phyloP scores from a whole-genome alignment of 2,797 vertebrate genomes.

The Pantherophis alleghaniensis region DNA sequence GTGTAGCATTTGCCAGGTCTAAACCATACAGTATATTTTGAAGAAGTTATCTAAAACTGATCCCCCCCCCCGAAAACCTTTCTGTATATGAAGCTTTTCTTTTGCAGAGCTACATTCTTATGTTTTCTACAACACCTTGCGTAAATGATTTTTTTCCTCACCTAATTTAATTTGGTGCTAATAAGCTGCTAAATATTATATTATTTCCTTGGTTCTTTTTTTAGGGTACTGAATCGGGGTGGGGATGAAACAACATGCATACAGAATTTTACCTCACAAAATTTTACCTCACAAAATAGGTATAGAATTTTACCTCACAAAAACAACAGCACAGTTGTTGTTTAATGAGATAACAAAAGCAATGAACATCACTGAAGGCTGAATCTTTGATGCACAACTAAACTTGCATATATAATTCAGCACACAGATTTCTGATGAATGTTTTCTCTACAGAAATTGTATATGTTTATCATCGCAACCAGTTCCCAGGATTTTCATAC shows the following conservation, averaged over 20 bases:
- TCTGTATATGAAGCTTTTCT: not conserved
- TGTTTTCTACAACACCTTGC: conserved; percentile 6
- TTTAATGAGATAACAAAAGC: not conserved
- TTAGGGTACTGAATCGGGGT: conserved; percentile 6
- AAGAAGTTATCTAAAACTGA: not conserved
- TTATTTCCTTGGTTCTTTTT: conserved; percentile 28
- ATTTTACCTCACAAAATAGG: conserved; percentile 13
- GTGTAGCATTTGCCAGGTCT: not conserved
- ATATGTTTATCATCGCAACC: not conserved
- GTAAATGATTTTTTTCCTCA: not conserved
- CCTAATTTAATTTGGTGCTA: conserved; percentile 23
- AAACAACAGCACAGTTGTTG: not conserved
- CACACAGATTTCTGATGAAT: not conserved
- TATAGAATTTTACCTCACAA: conserved; percentile 16
- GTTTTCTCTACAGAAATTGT: not conserved
- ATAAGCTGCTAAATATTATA: conserved; percentile 27
- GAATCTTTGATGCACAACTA: not conserved
- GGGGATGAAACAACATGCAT: conserved; percentile 9
- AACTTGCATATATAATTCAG: not conserved
- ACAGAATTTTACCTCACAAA: conserved; percentile 13
- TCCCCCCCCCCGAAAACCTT: not conserved
- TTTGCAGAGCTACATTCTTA: conserved; percentile 5
- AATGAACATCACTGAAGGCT: not conserved
- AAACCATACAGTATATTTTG: conserved; percentile 13
- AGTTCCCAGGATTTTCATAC: not conserved